Evolutionary conservation across 2,797 vertebrate genomes (phyloP), one percentile per base, ranked within the genome.

Genomic region (Lagorchestes hirsutus): DNA sequence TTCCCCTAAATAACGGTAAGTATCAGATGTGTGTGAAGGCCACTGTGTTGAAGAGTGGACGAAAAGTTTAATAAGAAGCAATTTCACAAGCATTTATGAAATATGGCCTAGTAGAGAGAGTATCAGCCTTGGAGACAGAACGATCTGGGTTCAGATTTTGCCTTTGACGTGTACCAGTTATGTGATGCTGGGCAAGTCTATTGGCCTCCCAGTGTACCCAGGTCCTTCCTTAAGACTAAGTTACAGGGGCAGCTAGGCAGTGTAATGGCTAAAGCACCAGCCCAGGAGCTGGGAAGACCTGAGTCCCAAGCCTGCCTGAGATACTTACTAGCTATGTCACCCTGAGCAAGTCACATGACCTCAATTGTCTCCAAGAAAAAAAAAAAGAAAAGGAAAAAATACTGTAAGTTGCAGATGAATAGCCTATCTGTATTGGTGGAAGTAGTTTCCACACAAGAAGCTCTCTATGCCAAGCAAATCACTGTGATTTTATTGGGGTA

Each of bases 1-100:
- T 94, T 54, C 11, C 0, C 5, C 0, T 10, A 3, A 28, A 24
- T 31, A 24, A 91, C 5, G 31, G 4, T 55, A 34, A 6, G 0
- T 0, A 24, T 1, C 31, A 31, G 11, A 50, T 54, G 22, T 28
- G 1, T 90, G 14, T 50, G 16, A 11, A 58, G 3, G 8, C 34
- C 55, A 54, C 8, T 3, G 22, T 82, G 74, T 46, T 46, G 74
- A 18, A 82, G 40, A 22, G 5, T 27, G 40, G 74, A 46, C 24
- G n/a, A n/a, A 40, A 1, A 40, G 67, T 40, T 74, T 4, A 82
- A 24, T 31, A 91, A 91, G n/a, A 92, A 55, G 16, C 2, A 90
- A 11, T 24, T 46, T 22, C 74, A 82, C 18, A 82, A 82, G 12
- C 16, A 46, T 46, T 74, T 74, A 40, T 74, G 22, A 46, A 24